Evolutionary conservation across 2,797 vertebrate species (phyloP), one percentile per base, ranked within the genome.

Genomic region (Micropoecilia bifurca): DNA sequence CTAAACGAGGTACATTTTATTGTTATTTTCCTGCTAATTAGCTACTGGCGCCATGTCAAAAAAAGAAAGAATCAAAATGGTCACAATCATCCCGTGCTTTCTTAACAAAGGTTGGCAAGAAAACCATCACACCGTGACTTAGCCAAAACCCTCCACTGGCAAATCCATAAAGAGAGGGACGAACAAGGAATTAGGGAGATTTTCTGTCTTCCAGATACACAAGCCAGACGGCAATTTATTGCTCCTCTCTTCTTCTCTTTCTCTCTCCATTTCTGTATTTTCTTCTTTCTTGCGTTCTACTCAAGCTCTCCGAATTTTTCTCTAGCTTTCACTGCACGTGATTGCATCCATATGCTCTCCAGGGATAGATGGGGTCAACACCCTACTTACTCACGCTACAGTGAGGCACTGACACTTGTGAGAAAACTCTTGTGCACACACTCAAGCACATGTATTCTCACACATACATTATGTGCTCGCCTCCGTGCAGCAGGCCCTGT

Each of bases 281-380:
- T 74, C 53, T 59, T 75, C 78, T 74, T 77, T 59, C 80, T 77
- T 86, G 85, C 73, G 50, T 86, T 79, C 73, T 50, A 84, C 80
- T 84, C 43, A 22, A 74, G 76, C 78, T 91, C 82, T 77, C 83
- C 74, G 76, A 90, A 66, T 88, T 90, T 83, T 83, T 86, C 77
- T 33, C 75, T 74, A 82, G 81, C 85, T 87, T 87, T 87, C 71
- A 79, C 85, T 80, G 86, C 73, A 76, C 36, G 50, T 93, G 94
- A 95, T 94, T 95, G 93, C 91, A 93, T 93, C 94, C 94, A 95
- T 95, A 94, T 95, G 94, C 90, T 94, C 94, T 93, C 89, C 77
- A 89, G 93, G 94, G 94, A 94, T 90, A 90, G 90, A 93, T 92
- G 89, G 93, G 94, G 93, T 94, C 93, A 95, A 93, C 93, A 93